Conservation (phyloP, 2,113 vertebrate species). For the Pogonocichla stellata region DNA sequence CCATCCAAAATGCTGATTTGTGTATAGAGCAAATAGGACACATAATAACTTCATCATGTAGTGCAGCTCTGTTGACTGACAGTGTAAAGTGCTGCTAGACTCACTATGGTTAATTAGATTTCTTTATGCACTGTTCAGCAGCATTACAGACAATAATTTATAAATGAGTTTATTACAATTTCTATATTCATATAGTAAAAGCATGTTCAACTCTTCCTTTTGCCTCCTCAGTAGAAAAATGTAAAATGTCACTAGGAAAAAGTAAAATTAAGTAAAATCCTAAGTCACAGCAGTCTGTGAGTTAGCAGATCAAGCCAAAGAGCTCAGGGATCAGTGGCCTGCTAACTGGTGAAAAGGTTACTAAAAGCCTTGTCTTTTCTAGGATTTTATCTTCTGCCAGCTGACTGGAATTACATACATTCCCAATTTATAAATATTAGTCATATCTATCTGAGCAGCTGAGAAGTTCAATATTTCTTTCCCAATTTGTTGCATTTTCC, state of each 20-base stretch:
- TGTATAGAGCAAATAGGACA: constrained; percentile 55
- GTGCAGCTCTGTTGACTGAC: constrained; percentile 52
- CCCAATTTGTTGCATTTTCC: constrained; percentile 7
- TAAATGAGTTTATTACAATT: constrained; percentile 21
- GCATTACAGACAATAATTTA: neutral
- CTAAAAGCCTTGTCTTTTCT: neutral
- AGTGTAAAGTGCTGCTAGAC: constrained; percentile 24
- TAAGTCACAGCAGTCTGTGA: neutral
- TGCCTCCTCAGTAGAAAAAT: neutral
- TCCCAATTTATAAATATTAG: neutral
- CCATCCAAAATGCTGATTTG: constrained; percentile 65
- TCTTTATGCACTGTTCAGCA: constrained; percentile 11
- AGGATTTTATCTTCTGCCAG: neutral
- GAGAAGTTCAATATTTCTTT: constrained; percentile 15
- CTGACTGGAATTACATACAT: neutral
- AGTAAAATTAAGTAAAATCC: neutral
- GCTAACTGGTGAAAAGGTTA: neutral
- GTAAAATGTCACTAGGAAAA: neutral
- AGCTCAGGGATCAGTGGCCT: neutral
- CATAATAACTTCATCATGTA: constrained; percentile 41
- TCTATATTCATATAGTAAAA: neutral
- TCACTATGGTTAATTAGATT: constrained; percentile 53
- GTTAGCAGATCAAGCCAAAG: neutral
- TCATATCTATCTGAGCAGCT: neutral
- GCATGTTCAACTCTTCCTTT: neutral